These are phyloP conservation scores for Habrosyne pyritoides DNA, from an alignment of 2,888 invertebrate species.

Conservation along the genomic window DNA sequence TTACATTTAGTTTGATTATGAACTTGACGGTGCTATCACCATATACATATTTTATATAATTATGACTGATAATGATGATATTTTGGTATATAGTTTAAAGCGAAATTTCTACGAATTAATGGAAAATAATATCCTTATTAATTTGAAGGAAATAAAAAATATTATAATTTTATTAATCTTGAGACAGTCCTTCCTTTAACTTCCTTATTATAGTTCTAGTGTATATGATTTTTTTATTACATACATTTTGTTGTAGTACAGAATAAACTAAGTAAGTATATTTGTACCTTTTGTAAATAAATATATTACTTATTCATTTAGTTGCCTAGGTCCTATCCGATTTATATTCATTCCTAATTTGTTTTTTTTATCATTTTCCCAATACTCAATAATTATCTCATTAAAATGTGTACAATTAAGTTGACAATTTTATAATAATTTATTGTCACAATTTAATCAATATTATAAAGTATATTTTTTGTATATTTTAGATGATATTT, in stretches of 20 bases:
- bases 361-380: slow-evolving; percentile 11
- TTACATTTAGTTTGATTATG: too few relatives aligned
- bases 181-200: background rate
- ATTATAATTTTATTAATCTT: background rate
- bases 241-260: background rate
- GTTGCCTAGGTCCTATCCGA: slow-evolving; percentile 25
- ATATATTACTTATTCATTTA: slow-evolving; percentile 35
- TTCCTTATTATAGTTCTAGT: background rate
- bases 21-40: too few relatives aligned
- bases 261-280: background rate
- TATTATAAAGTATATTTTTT: slow-evolving; percentile 23
- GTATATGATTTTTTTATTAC: background rate
- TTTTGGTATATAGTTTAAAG: too few relatives aligned
- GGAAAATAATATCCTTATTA: too few relatives aligned
- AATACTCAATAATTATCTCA: slow-evolving; percentile 28
- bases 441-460: slow-evolving; percentile 45
- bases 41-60: background rate
- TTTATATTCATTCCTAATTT: slow-evolving; percentile 15
- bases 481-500: slow-evolving; percentile 24
- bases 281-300: slow-evolving; percentile 30
- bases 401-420: slow-evolving; percentile 20
- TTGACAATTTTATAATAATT: slow-evolving; percentile 47
- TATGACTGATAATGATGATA: background rate
- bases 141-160: too few relatives aligned
- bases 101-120: too few relatives aligned